Percentiles rank a stretch among this genome's conserved stretches.
phyloP scores from a whole-genome alignment of 1,140 invertebrate genomes.

The Achroia grisella region DNA sequence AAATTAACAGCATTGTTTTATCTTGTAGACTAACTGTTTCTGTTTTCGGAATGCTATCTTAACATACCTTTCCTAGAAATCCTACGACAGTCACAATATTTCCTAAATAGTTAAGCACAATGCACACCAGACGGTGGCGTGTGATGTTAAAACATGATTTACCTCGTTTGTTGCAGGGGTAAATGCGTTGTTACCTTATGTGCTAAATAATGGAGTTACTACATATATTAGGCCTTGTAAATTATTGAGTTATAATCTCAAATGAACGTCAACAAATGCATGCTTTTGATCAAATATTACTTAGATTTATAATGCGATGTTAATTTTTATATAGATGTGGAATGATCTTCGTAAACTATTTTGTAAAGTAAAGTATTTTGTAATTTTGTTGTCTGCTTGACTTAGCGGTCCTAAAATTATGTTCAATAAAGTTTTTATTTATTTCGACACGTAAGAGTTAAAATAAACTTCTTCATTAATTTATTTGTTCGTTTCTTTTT shows the following conservation, averaged over 20 bases:
- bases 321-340: conserved; percentile 10
- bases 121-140: no score
- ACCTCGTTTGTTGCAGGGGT: no score
- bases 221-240: no score
- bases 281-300: conserved; percentile 14
- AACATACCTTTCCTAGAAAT: no score
- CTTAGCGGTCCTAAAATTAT: conserved; percentile 34
- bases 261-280: conserved; percentile 9
- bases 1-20: no score
- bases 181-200: no score
- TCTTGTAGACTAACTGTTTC: no score
- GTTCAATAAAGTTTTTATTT: conserved; percentile 56
- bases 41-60: no score
- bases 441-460: conserved; percentile 55
- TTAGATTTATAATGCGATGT: neutral
- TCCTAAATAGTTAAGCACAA: no score
- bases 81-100: no score
- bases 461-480: conserved; percentile 55
- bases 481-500: conserved; percentile 24
- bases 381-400: conserved; percentile 35
- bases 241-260: conserved; percentile 13
- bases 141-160: no score
- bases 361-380: conserved; percentile 37
- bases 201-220: no score
- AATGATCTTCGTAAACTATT: conserved; percentile 21